phyloP scores from a whole-genome alignment of 2,888 invertebrate genomes.

The Cheilosia vernalis region DNA sequence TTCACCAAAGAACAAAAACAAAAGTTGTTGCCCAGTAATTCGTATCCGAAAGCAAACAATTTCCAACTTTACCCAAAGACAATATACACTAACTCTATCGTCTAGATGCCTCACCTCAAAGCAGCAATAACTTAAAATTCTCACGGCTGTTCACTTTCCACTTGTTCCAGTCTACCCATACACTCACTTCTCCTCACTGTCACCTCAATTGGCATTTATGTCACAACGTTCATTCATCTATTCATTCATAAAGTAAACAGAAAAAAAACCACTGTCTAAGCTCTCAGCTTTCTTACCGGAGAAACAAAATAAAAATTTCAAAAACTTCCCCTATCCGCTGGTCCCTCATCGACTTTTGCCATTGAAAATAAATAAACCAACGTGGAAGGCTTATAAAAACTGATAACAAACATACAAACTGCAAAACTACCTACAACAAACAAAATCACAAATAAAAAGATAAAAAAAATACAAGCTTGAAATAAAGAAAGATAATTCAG shows the following conservation, averaged over 20 bases:
- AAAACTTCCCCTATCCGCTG: no score
- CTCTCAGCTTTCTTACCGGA: constrained; percentile 44
- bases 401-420: constrained; percentile 18
- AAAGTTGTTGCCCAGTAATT: no score
- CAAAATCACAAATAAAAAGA: constrained; percentile 4
- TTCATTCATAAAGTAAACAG: constrained; percentile 30
- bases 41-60: no score
- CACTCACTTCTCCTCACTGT: constrained; percentile 12
- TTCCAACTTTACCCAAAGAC: no score
- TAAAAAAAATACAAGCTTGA: constrained; percentile 1
- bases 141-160: constrained; percentile 33
- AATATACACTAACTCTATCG: no score
- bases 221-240: constrained; percentile 35
- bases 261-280: constrained; percentile 31
- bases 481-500: constrained; percentile 16
- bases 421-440: constrained; percentile 16
- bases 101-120: no score
- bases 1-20: no score
- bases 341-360: background rate
- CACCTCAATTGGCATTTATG: constrained; percentile 34
- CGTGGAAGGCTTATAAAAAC: constrained; percentile 21
- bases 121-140: constrained; percentile 1
- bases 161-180: constrained; percentile 17
- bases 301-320: constrained; percentile 1
- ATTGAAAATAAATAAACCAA: constrained; percentile 29